Conservation (phyloP, 2,113 vertebrate genomes). For the Emydura subglobosa region DNA sequence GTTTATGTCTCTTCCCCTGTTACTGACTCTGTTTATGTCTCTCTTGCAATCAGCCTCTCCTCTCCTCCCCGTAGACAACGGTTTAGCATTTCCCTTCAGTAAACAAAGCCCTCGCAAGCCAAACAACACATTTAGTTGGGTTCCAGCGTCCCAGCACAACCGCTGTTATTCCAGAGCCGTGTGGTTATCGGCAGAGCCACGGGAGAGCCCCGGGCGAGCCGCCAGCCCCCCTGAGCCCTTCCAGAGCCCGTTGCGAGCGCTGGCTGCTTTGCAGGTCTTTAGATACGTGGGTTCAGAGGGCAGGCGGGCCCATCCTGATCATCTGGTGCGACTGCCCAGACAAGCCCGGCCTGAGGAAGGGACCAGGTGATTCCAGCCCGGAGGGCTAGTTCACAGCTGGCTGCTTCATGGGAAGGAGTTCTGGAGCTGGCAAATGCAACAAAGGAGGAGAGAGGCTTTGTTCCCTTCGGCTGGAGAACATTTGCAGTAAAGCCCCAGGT, state of each 20-base stretch:
- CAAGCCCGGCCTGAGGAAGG: background rate
- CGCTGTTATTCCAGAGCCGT: background rate
- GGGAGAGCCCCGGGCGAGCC: background rate
- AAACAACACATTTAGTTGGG: background rate
- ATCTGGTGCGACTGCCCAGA: background rate
- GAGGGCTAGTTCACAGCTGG: background rate
- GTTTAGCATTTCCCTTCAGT: background rate
- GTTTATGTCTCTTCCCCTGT: rapidly evolving
- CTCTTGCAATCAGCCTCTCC: background rate
- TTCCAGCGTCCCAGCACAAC: background rate
- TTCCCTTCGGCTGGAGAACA: background rate
- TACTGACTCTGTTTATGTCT: background rate
- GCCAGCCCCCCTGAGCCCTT: background rate
- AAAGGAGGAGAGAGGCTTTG: too few species aligned
- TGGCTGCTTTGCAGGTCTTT: background rate
- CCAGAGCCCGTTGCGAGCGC: background rate
- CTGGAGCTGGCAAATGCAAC: background rate
- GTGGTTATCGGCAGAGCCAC: background rate
- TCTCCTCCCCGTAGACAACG: background rate
- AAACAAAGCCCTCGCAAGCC: background rate
- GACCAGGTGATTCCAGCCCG: background rate
- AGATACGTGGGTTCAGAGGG: background rate
- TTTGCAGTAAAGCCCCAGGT: background rate
- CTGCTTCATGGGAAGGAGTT: background rate
- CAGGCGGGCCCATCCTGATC: background rate